These are phyloP conservation scores for Coptodon rendalli DNA, from an alignment of 2,113 vertebrate species.

Conservation along the genomic window DNA sequence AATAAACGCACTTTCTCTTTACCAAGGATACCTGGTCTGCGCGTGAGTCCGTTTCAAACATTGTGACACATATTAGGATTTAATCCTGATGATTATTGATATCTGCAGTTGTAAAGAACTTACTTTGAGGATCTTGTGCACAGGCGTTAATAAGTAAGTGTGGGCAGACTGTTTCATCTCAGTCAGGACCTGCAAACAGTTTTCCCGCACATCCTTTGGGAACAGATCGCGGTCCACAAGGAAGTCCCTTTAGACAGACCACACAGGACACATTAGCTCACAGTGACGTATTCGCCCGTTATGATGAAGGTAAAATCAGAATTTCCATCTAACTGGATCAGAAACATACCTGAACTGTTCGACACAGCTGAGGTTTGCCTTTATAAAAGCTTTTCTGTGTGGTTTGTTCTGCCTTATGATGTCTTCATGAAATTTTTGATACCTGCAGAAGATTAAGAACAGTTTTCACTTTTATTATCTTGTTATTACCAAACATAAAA, in stretches of 20 bases:
- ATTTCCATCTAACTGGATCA: background rate
- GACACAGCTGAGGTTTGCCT: constrained; percentile 78
- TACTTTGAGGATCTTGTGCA: constrained; percentile 80
- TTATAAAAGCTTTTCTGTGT: constrained; percentile 69
- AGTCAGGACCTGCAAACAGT: constrained; percentile 51
- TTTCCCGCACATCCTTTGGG: background rate
- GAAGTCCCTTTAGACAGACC: constrained; percentile 62
- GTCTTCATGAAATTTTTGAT: rapidly evolving
- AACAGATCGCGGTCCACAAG: constrained; percentile 30
- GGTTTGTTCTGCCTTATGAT: rapidly evolving
- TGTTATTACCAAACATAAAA: background rate
- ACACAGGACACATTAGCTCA: background rate
- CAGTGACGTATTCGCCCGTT: background rate
- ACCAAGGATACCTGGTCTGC: too few species aligned
- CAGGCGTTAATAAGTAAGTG: constrained; percentile 59
- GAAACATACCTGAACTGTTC: constrained; percentile 75
- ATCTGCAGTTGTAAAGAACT: background rate
- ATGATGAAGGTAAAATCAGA: rapidly evolving
- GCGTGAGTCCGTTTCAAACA: too few species aligned
- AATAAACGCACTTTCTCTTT: too few species aligned
- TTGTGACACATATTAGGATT: rapidly evolving
- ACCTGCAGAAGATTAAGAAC: too few species aligned
- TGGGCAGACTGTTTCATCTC: constrained; percentile 66
- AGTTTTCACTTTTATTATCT: background rate
- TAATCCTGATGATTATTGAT: background rate